Conservation (phyloP, 53 echinoderm and acorn worm genomes). For the Echinometra lucunter region DNA sequence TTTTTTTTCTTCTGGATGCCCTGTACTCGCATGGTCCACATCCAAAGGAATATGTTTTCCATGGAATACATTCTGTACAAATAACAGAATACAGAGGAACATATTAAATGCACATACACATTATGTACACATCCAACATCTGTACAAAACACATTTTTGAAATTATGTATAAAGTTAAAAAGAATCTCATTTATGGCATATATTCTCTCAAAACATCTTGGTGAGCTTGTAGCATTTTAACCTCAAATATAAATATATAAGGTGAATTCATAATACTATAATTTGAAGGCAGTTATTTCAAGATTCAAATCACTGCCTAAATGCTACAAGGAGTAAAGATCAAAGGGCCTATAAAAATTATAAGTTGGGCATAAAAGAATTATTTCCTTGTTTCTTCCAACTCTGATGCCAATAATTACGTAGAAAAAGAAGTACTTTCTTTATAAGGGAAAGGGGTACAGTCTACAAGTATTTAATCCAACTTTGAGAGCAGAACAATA, state of each 20-base stretch:
- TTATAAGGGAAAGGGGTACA: not conserved
- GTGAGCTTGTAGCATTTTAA: not conserved
- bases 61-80: constrained; percentile 52
- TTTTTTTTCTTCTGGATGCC: not conserved
- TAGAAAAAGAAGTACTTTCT: not conserved
- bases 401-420: not conserved
- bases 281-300: constrained; percentile 6
- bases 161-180: constrained; percentile 63
- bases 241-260: constrained; percentile 31
- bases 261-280: constrained; percentile 31
- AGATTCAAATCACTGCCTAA: constrained; percentile 7
- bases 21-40: not conserved
- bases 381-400: not conserved
- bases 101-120: constrained; percentile 20
- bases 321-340: too few species aligned
- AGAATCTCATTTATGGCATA: not conserved
- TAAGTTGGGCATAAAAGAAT: not conserved
- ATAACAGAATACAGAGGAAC: constrained; percentile 40
- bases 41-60: not conserved
- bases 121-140: constrained; percentile 43
- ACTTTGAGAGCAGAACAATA: not conserved
- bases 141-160: constrained; percentile 35
- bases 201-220: not conserved
- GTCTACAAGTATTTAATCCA: not conserved
- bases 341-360: not conserved